A percentile compares a stretch with the other conserved stretches of the same genome.
Conservation (phyloP, 2,113 vertebrate genomes). For the Todiramphus chloris region DNA sequence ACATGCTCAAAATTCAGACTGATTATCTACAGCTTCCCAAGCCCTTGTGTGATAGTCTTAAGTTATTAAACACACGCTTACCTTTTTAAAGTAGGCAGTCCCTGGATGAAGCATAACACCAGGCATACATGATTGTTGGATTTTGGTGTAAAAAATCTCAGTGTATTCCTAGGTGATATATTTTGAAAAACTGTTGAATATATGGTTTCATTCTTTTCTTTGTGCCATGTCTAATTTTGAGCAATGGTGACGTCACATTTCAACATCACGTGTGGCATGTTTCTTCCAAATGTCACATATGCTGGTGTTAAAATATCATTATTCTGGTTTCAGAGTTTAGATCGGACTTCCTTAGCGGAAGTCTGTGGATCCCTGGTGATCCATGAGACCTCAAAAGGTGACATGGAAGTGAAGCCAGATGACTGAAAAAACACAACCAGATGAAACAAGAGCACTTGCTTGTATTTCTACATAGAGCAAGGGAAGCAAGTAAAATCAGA, state of each 20-base stretch:
- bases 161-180: not conserved
- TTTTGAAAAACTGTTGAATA: not conserved
- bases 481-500: not conserved
- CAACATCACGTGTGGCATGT: not conserved
- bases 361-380: not conserved
- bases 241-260: not conserved
- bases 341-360: not conserved
- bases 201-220: not conserved
- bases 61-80: not conserved
- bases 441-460: not conserved
- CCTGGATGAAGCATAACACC: not conserved
- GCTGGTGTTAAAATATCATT: not conserved
- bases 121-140: not conserved
- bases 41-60: not conserved
- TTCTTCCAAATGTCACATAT: not conserved
- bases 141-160: not conserved
- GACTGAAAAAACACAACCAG: not conserved
- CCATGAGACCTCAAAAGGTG: not conserved
- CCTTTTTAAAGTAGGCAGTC: not conserved
- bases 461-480: not conserved
- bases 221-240: not conserved
- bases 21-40: not conserved
- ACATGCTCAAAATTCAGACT: not conserved
- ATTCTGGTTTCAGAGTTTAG: not conserved
- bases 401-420: not conserved